Conservation (phyloP, 2,113 vertebrate genomes). For the Ctenodactylus gundi region DNA sequence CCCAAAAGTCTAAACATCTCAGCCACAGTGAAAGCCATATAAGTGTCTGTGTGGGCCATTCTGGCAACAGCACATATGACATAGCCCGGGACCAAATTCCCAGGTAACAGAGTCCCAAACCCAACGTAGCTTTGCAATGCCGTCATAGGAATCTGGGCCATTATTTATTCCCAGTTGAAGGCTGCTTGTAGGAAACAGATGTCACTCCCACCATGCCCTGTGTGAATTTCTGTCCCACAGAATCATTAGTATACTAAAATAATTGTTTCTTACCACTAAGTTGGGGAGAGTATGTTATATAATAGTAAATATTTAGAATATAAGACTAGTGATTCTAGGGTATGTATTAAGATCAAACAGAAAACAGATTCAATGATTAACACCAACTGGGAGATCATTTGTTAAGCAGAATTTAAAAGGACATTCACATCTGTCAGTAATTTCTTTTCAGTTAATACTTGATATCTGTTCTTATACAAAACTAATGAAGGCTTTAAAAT, state of each 20-base stretch:
- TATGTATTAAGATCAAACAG: background rate
- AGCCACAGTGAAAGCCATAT: too few relatives aligned
- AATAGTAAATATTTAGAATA: background rate
- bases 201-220: too few relatives aligned
- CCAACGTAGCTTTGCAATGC: rapidly evolving
- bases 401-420: background rate
- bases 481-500: background rate
- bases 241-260: background rate
- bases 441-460: background rate
- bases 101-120: background rate
- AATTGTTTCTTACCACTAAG: background rate
- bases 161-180: background rate
- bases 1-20: too few relatives aligned
- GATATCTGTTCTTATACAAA: background rate
- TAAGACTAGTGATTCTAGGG: background rate
- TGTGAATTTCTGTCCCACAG: background rate
- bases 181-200: too few relatives aligned
- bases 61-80: background rate
- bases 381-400: background rate
- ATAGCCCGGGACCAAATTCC: background rate
- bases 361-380: background rate
- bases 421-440: background rate
- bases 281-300: background rate
- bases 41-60: rapidly evolving
- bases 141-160: background rate